Evolutionary conservation across 1,140 invertebrate genomes (phyloP), one percentile per base, ranked within the genome.

Genomic region (Vanessa atalanta): DNA sequence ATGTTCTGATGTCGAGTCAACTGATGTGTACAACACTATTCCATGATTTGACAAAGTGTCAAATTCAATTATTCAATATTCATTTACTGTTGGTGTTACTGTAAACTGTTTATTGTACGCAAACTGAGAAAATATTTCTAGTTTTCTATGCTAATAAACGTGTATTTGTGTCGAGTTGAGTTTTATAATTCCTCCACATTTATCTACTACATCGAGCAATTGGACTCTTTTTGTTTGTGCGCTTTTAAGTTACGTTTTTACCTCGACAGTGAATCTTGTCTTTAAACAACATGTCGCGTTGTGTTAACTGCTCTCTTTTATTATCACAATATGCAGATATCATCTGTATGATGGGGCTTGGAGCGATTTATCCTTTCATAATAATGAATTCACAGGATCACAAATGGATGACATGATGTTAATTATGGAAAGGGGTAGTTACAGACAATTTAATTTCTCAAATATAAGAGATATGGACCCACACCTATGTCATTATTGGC

Each of bases 171-270:
- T n/a, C n/a, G n/a, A n/a, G n/a, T n/a, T n/a, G n/a, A n/a, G 48
- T 50, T 50, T 50, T 50, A 50, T 50, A 50, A 50, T 50, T 50
- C 48, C 48, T 50, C 48, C 48, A 50, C 48, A 50, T 50, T 50
- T 50, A 50, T 14, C 48, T 50, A 50, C 48, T 50, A 50, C 48
- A 50, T 50, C 48, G 48, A 50, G 48, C 48, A 50, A 50, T 50
- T 50, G 48, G 48, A 50, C 48, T 50, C 48, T 50, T 50, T 50
- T 50, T 50, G 48, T 50, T 50, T 50, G 48, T 50, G 48, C 48
- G 48, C 48, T 50, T 50, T 50, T n/a, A n/a, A 50, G 48, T 6
- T 50, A 50, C 48, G 48, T 50, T 50, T 50, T 50, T 50, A 50
- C 48, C 48, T 50, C 48, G 48, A 50, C 48, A 14, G 48, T 50